These are phyloP conservation scores for Drosophila pseudotakahashii DNA, from an alignment of 2,888 invertebrate genomes.

Conservation along the genomic window DNA sequence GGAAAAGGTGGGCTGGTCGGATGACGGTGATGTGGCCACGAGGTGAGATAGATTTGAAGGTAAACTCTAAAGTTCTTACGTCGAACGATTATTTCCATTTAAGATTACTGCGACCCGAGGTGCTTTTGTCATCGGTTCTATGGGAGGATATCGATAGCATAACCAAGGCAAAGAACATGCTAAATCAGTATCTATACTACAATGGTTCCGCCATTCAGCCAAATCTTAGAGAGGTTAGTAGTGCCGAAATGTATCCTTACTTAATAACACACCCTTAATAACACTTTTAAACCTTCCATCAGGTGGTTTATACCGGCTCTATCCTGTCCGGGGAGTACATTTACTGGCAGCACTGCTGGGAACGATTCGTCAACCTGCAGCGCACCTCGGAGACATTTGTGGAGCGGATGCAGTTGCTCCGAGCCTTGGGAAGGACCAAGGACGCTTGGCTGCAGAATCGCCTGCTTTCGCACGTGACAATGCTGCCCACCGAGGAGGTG, in stretches of 20 bases:
- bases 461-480: slow-evolving; percentile 84
- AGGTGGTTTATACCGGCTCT: slow-evolving; percentile 84
- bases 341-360: slow-evolving; percentile 85
- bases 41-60: slow-evolving; percentile 64
- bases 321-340: slow-evolving; percentile 84
- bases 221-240: slow-evolving; percentile 83
- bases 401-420: slow-evolving; percentile 83
- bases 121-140: slow-evolving; percentile 82
- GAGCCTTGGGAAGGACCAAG: slow-evolving; percentile 84
- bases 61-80: not conserved
- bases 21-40: slow-evolving; percentile 82
- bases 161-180: slow-evolving; percentile 82
- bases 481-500: slow-evolving; percentile 83
- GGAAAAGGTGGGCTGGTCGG: slow-evolving; percentile 82
- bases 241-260: too few species aligned
- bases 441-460: slow-evolving; percentile 85
- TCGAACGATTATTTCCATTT: rapidly evolving
- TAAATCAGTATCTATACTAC: slow-evolving; percentile 82
- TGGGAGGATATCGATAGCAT: slow-evolving; percentile 84
- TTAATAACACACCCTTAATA: not conserved
- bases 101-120: slow-evolving; percentile 83
- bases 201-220: slow-evolving; percentile 82
- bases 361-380: slow-evolving; percentile 82
- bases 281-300: not conserved
- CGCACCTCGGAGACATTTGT: slow-evolving; percentile 83